Evolutionary conservation across 2,797 vertebrate genomes (phyloP), one percentile per base, ranked within the genome.

Genomic region (Tachyglossus aculeatus): DNA sequence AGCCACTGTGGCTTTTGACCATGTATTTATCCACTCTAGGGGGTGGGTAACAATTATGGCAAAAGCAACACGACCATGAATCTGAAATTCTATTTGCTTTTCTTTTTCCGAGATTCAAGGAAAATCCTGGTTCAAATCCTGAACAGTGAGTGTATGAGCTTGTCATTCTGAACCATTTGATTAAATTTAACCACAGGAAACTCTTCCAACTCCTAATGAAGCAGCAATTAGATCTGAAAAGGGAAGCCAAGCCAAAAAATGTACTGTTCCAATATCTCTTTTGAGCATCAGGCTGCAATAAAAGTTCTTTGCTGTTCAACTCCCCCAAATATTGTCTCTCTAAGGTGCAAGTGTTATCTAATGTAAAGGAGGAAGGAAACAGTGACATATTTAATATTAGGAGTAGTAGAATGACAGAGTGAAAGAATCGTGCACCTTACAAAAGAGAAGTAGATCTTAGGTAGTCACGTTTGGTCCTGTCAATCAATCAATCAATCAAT

Each of bases 121-220:
- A 72, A 89, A 88, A 77, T 78, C 76, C 74, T 80, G 55, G 81
- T 88, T 85, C 60, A 75, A 84, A 86, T 83, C 82, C 54, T 82
- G 77, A 90, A 77, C 86, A 91, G 90, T 79, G 89, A 96, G 93
- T 76, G 70, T 90, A 93, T 81, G 87, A 93, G 91, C 94, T 93
- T 95, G 95, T 95, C 91, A 94, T 95, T 95, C 91, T 89, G 93
- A 96, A 95, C 94, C 89, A 91, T 96, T 96, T 97, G 96, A 97
- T 96, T 96, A 96, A 97, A 98, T 97, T 95, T 95, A 96, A 96
- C 94, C 92, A 93, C 93, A 92, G 94, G 91, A 96, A 96, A 93
- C 93, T 93, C 93, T 95, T 96, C 95, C 95, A 95, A 95, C 92
- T 92, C 88, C 92, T 96, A 98, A 97, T 96, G 96, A 98, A 97